These are phyloP conservation scores for Holocentrus rufus DNA, from an alignment of 2,797 vertebrate species.

Conservation along the genomic window DNA sequence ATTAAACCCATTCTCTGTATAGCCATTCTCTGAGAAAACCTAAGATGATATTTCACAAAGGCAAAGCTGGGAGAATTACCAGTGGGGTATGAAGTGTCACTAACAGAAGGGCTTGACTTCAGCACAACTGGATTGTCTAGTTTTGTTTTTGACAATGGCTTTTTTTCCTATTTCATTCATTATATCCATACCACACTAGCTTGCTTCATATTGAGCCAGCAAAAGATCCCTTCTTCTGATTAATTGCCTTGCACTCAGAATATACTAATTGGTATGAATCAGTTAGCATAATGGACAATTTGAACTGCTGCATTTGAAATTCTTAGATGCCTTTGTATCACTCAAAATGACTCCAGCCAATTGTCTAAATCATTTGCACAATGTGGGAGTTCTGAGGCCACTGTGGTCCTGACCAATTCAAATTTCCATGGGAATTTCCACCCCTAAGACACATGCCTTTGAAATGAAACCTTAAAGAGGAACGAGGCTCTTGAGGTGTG, in stretches of 20 bases:
- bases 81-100: slow-evolving; percentile 32
- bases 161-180: background rate
- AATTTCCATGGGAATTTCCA: background rate
- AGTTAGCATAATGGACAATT: background rate
- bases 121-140: background rate
- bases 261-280: background rate
- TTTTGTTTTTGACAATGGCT: background rate
- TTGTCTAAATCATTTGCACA: background rate
- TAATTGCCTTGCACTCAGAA: background rate
- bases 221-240: background rate
- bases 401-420: background rate
- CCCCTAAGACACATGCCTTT: background rate
- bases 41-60: slow-evolving; percentile 55
- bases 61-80: slow-evolving; percentile 44
- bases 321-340: background rate
- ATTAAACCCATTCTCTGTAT: slow-evolving; percentile 52
- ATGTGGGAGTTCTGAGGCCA: background rate
- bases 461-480: slow-evolving; percentile 31
- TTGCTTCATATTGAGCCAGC: background rate
- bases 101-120: slow-evolving; percentile 13
- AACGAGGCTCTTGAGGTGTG: slow-evolving; percentile 16
- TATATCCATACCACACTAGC: background rate
- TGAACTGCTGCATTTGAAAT: background rate
- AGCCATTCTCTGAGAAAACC: slow-evolving; percentile 49
- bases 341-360: background rate